Evolutionary conservation across 2,888 invertebrate species (phyloP).

Genomic region (Cheilosia vulpina): DNA sequence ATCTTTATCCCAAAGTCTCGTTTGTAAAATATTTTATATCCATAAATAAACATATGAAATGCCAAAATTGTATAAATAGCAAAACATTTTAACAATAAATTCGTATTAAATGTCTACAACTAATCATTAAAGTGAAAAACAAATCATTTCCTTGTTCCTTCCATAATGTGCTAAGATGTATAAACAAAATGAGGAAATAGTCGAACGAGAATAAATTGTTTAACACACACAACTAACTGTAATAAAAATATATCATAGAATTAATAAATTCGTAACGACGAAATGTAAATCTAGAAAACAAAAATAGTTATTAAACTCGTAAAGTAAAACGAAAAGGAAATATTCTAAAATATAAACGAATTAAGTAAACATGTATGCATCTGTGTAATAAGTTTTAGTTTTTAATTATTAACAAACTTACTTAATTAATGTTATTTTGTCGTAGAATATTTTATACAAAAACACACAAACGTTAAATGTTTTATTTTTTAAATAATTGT

Average conservation of each 20-base stretch:
- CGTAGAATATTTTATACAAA: slow-evolving; percentile 53
- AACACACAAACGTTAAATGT: slow-evolving; percentile 37
- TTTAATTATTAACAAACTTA: slow-evolving; percentile 41
- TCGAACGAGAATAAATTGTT: slow-evolving; percentile 31
- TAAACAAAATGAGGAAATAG: slow-evolving; percentile 30
- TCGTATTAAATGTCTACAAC: slow-evolving; percentile 52
- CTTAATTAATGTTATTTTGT: slow-evolving; percentile 68
- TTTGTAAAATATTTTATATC: slow-evolving; percentile 35
- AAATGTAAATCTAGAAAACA: slow-evolving; percentile 41
- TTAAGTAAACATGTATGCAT: slow-evolving; percentile 5
- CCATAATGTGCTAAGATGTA: slow-evolving; percentile 68
- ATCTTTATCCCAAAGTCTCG: slow-evolving; percentile 35
- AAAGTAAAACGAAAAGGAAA: slow-evolving; percentile 5
- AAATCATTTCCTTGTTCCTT: slow-evolving; percentile 71
- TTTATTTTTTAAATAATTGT: slow-evolving; percentile 49
- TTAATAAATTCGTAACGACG: slow-evolving; percentile 48
- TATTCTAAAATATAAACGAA: slow-evolving; percentile 43
- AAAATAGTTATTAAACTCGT: slow-evolving; percentile 22
- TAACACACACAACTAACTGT: slow-evolving; percentile 42
- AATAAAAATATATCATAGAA: slow-evolving; percentile 70
- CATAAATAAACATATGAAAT: slow-evolving; percentile 35
- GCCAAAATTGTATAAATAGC: slow-evolving; percentile 60
- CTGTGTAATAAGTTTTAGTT: slow-evolving; percentile 20
- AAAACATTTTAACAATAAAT: slow-evolving; percentile 38
- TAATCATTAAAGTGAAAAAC: slow-evolving; percentile 9